These are phyloP conservation scores for Drosophila busckii DNA, from an alignment of 1,140 invertebrate genomes.

Conservation along the genomic window DNA sequence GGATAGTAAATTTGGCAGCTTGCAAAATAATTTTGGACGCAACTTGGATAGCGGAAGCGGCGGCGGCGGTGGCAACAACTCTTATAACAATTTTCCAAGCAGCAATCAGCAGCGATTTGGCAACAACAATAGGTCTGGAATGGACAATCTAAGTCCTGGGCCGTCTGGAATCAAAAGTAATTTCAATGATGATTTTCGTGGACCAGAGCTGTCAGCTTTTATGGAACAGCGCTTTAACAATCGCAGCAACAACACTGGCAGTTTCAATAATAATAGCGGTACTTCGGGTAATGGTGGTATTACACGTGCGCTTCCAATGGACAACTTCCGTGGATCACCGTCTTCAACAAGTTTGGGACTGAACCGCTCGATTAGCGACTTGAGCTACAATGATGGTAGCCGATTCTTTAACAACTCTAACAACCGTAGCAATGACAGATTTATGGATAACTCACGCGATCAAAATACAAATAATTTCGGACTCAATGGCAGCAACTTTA, in stretches of 20 bases:
- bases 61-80: slow-evolving; percentile 8
- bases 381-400: neutral
- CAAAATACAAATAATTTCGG: no score
- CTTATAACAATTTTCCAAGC: slow-evolving; percentile 9
- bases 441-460: no score
- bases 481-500: no score
- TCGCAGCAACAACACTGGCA: neutral
- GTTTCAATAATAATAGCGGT: no score
- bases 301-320: no score
- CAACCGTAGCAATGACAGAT: no score
- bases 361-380: slow-evolving; percentile 15
- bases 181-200: slow-evolving; percentile 17
- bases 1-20: slow-evolving; percentile 18
- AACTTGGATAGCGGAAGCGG: slow-evolving; percentile 14
- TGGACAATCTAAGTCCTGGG: neutral
- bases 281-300: no score
- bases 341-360: slow-evolving; percentile 1
- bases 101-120: slow-evolving; percentile 22
- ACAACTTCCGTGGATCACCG: slow-evolving; percentile 1
- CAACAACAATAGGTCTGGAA: slow-evolving; percentile 3
- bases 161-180: slow-evolving; percentile 16
- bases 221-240: slow-evolving; percentile 10
- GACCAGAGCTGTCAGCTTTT: neutral
- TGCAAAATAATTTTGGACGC: slow-evolving; percentile 24
- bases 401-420: neutral